Conservation (phyloP, 2,113 vertebrate species). For the Sarotherodon lohbergeri region DNA sequence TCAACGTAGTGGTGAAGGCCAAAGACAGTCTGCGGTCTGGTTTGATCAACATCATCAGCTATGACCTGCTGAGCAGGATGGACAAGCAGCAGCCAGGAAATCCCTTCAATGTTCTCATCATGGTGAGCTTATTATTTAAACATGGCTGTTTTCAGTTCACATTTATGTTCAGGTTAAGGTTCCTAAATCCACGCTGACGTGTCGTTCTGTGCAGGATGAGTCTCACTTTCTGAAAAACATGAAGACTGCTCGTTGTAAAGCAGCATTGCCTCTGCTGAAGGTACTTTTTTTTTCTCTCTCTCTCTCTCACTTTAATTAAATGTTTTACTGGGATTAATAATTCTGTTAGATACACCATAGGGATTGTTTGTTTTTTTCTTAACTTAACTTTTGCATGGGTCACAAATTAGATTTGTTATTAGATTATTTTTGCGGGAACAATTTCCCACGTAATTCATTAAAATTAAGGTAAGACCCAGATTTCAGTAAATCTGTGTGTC, state of each 20-base stretch:
- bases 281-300: constrained; percentile 51
- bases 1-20: constrained; percentile 86
- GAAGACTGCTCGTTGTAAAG: constrained; percentile 89
- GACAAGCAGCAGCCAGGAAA: constrained; percentile 75
- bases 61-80: constrained; percentile 91
- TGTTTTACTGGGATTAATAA: not conserved
- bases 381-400: not conserved
- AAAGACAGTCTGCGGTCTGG: constrained; percentile 79
- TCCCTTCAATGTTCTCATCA: constrained; percentile 88
- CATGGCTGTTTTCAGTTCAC: not conserved
- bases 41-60: constrained; percentile 90
- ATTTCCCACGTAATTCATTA: not conserved
- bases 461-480: not conserved
- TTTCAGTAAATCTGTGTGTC: not conserved
- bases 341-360: not conserved
- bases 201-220: constrained; percentile 81
- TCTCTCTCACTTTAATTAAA: not conserved
- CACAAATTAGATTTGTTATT: not conserved
- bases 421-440: not conserved
- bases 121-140: constrained; percentile 72
- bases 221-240: constrained; percentile 96
- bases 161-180: not conserved
- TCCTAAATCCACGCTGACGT: not conserved
- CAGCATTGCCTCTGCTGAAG: constrained; percentile 89
- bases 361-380: not conserved